Evolutionary conservation across 2,888 invertebrate genomes (phyloP), one percentile per base, ranked within the genome.

Genomic region (Xestoiulus laeticollis): DNA sequence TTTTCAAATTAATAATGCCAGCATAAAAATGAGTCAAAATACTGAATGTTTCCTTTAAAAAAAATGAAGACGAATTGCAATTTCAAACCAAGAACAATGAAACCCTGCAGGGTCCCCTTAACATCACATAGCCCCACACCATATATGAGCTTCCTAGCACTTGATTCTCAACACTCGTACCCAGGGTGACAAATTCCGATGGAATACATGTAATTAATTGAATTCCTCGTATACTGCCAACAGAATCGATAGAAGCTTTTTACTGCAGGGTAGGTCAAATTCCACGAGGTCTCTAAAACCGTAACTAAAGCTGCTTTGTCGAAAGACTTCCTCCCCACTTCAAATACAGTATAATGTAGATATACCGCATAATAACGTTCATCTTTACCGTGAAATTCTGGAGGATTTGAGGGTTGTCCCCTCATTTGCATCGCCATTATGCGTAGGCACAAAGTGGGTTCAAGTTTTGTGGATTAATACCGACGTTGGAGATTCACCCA

Each of bases 131-230:
- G 38, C 1, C 8, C 38, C 38, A 38, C 38, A 38, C 0, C 38
- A 38, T n/a, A n/a, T n/a, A n/a, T 38, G 38, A 38, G 2, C 38
- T 38, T 38, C 38, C 38, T 8, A 38, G 38, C 5, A 38, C 30
- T 14, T 78, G 30, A 78, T 78, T 78, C 30, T 30, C 78, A 30
- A 78, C 78, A 78, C 68, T 22, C 68, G 26, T 26, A 6, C 26
- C 26, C 68, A 68, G 68, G 30, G 78, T 30, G 26, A 14, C 30
- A 16, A 78, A 78, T 78, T 78, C 78, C 78, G 30, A 78, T 32
- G 14, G 78, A 78, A 78, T 78, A 78, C 26, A 78, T 30, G 4
- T 30, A 78, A 78, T 78, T 78, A 78, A 78, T 78, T 78, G 78
- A 78, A 78, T 78, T 78, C 78, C 78, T 78, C 30, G 26, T 26